These are phyloP conservation scores for Peromyscus attwateri DNA, from an alignment of 2,797 vertebrate genomes.

Conservation along the genomic window DNA sequence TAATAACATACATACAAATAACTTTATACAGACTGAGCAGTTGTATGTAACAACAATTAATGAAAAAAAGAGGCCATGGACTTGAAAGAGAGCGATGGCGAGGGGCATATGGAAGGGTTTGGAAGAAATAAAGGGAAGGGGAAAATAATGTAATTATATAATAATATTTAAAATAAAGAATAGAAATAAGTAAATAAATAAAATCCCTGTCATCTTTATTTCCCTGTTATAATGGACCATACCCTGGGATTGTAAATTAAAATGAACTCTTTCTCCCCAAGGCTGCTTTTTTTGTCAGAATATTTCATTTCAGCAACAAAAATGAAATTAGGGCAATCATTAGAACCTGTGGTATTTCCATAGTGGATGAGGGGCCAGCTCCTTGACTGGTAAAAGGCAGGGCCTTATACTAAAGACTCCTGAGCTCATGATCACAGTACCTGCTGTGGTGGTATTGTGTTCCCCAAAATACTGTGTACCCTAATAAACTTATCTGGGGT, in stretches of 20 bases:
- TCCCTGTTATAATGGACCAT: neutral
- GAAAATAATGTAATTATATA: neutral
- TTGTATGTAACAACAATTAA: neutral
- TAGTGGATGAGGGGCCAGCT: neutral
- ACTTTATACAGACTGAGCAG: neutral
- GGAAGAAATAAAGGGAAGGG: neutral
- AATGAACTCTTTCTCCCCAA: neutral
- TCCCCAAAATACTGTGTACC: too few relatives aligned
- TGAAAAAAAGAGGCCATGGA: neutral
- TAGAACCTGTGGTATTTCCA: neutral
- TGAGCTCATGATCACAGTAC: neutral
- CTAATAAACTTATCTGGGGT: too few relatives aligned
- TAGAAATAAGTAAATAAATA: neutral
- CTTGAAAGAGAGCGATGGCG: neutral
- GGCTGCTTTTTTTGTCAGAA: neutral
- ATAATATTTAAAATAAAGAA: neutral
- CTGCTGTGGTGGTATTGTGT: too few relatives aligned
- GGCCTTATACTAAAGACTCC: fast-evolving
- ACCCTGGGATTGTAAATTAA: neutral
- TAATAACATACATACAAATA: neutral
- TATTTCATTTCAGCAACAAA: neutral
- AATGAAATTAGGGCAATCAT: neutral
- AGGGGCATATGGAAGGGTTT: neutral
- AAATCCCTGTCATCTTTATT: neutral
- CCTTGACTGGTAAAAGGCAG: neutral